A percentile compares a stretch with the other conserved stretches of the same genome.
These are phyloP conservation scores for Sussaba pulchella DNA, from an alignment of 2,888 invertebrate species.

Conservation along the genomic window DNA sequence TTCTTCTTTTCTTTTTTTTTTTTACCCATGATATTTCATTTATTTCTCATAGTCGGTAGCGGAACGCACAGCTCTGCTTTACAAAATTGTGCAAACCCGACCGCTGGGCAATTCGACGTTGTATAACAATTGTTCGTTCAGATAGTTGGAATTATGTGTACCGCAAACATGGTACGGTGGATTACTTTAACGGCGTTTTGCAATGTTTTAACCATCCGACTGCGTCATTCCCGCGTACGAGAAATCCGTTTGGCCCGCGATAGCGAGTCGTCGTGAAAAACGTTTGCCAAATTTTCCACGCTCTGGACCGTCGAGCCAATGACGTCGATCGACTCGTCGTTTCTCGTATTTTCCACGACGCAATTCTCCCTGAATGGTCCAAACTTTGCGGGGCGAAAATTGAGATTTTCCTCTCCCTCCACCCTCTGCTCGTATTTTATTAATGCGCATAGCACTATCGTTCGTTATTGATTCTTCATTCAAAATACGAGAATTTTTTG, in stretches of 20 bases:
- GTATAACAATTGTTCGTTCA: slow-evolving; percentile 35
- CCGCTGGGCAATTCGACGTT: slow-evolving; percentile 51
- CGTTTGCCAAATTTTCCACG: slow-evolving; percentile 50
- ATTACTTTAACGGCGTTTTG: slow-evolving; percentile 19
- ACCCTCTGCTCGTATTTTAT: too few species aligned
- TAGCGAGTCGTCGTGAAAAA: neutral
- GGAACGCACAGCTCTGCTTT: neutral
- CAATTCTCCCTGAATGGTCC: slow-evolving; percentile 30
- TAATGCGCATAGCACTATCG: too few species aligned
- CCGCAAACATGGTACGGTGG: neutral
- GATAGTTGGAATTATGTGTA: neutral
- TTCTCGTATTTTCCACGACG: slow-evolving; percentile 14
- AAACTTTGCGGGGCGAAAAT: slow-evolving; percentile 8
- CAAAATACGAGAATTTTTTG: too few species aligned
- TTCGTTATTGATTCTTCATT: too few species aligned
- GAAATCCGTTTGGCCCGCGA: slow-evolving; percentile 1
- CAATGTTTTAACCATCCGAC: slow-evolving; percentile 15
- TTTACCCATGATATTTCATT: slow-evolving; percentile 32
- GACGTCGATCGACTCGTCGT: slow-evolving; percentile 27
- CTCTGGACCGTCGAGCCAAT: slow-evolving; percentile 36
- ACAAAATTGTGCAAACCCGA: slow-evolving; percentile 56
- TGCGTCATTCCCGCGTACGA: neutral
- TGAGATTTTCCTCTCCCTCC: neutral
- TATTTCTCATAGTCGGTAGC: slow-evolving; percentile 7
- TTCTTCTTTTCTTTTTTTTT: too few species aligned